Conservation (phyloP, 2,888 invertebrate species). For the Sicus ferrugineus region DNA sequence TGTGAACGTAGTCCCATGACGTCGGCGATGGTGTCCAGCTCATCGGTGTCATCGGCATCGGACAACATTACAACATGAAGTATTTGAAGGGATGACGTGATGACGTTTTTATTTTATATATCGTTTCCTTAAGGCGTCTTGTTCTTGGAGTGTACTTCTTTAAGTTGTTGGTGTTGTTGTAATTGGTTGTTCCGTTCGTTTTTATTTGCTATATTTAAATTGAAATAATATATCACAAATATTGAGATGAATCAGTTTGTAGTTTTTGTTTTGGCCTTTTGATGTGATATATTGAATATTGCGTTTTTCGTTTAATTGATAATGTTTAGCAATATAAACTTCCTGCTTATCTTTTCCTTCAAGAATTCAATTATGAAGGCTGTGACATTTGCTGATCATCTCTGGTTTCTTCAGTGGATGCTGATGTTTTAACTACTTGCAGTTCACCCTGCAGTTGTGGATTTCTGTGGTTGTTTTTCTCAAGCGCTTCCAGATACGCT, state of each 20-base stretch:
- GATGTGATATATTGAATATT: background rate
- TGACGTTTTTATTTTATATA: background rate
- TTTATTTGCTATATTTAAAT: slow-evolving; percentile 10
- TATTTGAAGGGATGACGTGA: slow-evolving; percentile 34
- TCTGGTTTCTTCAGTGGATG: background rate
- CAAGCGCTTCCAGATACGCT: slow-evolving; percentile 26
- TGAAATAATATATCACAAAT: slow-evolving; percentile 30
- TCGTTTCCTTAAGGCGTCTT: slow-evolving; percentile 24
- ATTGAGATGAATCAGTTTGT: slow-evolving; percentile 8
- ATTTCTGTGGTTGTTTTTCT: slow-evolving; percentile 1
- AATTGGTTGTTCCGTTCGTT: slow-evolving; percentile 3
- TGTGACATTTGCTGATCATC: slow-evolving; percentile 7
- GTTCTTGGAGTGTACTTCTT: background rate
- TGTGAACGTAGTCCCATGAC: slow-evolving; percentile 74
- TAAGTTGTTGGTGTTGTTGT: slow-evolving; percentile 6
- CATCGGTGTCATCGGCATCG: slow-evolving; percentile 61
- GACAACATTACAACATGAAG: slow-evolving; percentile 54
- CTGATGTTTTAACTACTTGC: background rate
- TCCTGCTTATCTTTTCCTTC: background rate
- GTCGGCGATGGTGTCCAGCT: slow-evolving; percentile 75
- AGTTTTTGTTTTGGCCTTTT: slow-evolving; percentile 13
- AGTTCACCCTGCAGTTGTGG: background rate
- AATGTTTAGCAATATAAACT: slow-evolving; percentile 15
- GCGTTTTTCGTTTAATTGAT: background rate
- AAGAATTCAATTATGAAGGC: background rate